A percentile compares a stretch with the other conserved stretches of the same genome.
These are phyloP conservation scores for Molossus molossus DNA, from an alignment of 2,797 vertebrate genomes.

Conservation along the genomic window DNA sequence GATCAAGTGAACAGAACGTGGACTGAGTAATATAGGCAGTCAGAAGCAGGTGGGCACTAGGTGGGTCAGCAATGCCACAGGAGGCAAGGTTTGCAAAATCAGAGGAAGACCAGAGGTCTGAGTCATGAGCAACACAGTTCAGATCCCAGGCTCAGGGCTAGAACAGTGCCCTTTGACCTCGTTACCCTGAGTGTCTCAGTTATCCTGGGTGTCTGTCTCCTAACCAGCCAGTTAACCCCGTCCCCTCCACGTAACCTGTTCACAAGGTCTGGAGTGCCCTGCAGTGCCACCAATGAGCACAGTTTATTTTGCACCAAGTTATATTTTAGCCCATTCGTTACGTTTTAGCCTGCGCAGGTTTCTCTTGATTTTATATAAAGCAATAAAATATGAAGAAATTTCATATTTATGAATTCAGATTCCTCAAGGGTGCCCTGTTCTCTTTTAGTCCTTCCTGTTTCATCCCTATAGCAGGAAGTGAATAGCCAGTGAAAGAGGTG, in stretches of 20 bases:
- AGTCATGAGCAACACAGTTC: background rate
- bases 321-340: background rate
- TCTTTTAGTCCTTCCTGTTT: background rate
- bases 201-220: background rate
- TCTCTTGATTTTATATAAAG: background rate
- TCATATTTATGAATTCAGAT: background rate
- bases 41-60: background rate
- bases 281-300: background rate
- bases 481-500: constrained; percentile 35
- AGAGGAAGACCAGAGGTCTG: background rate
- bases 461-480: background rate
- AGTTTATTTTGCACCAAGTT: background rate
- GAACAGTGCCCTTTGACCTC: background rate
- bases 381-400: background rate
- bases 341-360: background rate
- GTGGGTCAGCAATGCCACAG: background rate
- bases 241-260: background rate
- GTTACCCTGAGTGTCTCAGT: background rate
- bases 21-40: background rate
- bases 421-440: background rate
- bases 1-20: background rate
- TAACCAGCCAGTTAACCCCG: background rate
- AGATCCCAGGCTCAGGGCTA: background rate
- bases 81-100: background rate
- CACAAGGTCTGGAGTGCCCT: background rate